Conservation (phyloP, 2,888 invertebrate species). For the Standfussiana lucernea region DNA sequence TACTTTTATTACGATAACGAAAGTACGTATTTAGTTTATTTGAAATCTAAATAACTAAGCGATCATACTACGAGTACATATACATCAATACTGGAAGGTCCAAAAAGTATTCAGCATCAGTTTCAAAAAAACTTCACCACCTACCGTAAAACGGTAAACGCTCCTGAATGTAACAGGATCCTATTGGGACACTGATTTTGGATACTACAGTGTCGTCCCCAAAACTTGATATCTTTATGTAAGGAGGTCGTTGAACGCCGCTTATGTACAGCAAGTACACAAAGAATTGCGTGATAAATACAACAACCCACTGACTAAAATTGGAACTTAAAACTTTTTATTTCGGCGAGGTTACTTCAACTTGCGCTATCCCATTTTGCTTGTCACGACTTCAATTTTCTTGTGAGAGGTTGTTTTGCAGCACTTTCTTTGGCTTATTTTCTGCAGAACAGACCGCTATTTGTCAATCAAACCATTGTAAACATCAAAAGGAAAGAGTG, state of each 20-base stretch:
- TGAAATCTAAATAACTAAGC: neutral
- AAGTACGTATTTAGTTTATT: neutral
- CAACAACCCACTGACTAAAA: constrained; percentile 1
- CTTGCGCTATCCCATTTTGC: constrained; percentile 25
- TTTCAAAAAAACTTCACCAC: neutral
- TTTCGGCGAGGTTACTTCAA: constrained; percentile 16
- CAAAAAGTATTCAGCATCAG: neutral
- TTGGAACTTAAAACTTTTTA: neutral
- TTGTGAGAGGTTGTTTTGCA: constrained; percentile 2
- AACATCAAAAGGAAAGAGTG: neutral
- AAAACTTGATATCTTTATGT: constrained; percentile 31
- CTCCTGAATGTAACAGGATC: constrained; percentile 21
- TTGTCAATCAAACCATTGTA: neutral
- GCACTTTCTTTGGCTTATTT: constrained; percentile 7
- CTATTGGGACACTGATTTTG: constrained; percentile 38
- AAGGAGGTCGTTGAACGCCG: constrained; percentile 46
- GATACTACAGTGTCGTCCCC: constrained; percentile 20
- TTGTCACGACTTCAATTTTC: constrained; percentile 46
- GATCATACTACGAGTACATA: neutral
- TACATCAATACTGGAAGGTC: neutral
- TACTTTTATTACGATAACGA: constrained; percentile 2
- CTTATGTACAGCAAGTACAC: constrained; percentile 20
- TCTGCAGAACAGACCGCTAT: neutral
- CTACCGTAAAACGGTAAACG: constrained; percentile 16
- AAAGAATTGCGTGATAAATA: constrained; percentile 37